Evolutionary conservation across 2,888 invertebrate genomes (phyloP).

Genomic region (Andrena bucephala): DNA sequence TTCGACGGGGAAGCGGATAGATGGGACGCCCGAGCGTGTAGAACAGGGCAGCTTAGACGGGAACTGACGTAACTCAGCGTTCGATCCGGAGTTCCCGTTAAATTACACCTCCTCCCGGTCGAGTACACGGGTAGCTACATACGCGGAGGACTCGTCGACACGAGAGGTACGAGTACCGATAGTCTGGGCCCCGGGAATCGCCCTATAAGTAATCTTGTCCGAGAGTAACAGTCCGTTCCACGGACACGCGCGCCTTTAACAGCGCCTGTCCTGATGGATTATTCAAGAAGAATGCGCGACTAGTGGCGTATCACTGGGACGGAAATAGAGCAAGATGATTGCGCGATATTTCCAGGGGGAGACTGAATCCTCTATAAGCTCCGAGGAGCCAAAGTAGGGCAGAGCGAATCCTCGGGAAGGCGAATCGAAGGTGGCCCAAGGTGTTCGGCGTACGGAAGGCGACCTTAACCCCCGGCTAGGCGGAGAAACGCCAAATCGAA

Average conservation of each 20-base stretch:
- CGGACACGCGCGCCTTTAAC: conserved; percentile 31
- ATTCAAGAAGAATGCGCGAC: conserved; percentile 41
- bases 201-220: conserved; percentile 71
- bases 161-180: conserved; percentile 48
- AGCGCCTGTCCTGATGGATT: conserved; percentile 39
- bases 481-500: no score
- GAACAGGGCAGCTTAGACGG: conserved; percentile 68
- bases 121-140: conserved; percentile 63
- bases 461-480: no score
- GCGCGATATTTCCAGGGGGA: neutral
- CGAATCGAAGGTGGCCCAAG: no score
- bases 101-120: conserved; percentile 69
- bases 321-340: conserved; percentile 36
- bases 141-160: conserved; percentile 54
- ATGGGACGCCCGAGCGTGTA: neutral
- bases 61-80: conserved; percentile 71
- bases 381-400: no score
- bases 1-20: neutral
- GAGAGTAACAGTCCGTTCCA: conserved; percentile 41
- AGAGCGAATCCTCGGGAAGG: no score
- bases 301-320: conserved; percentile 23
- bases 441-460: no score
- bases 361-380: no score
- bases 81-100: conserved; percentile 73
- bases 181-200: conserved; percentile 45